Conservation (phyloP, 2,113 vertebrate genomes). For the Otis tarda region DNA sequence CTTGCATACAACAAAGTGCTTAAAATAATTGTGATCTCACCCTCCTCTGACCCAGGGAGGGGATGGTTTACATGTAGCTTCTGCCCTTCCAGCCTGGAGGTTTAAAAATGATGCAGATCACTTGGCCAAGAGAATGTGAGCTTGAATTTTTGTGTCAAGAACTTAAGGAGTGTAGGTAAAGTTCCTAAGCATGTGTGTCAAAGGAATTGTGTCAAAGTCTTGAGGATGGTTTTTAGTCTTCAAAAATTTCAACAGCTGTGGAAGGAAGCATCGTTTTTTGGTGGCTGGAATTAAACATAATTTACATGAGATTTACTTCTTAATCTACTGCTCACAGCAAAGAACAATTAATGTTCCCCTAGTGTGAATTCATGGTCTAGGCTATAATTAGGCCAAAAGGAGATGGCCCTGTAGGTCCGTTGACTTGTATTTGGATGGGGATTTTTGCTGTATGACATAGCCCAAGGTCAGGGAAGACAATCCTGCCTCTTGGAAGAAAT, state of each 20-base stretch:
- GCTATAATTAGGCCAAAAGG: not conserved
- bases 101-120: not conserved
- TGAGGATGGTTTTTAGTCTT: not conserved
- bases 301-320: slow-evolving; percentile 27
- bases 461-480: not conserved
- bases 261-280: not conserved
- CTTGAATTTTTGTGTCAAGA: not conserved
- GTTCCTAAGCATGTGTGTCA: not conserved
- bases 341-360: not conserved
- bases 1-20: not conserved
- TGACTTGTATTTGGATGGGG: not conserved
- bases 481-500: not conserved
- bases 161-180: not conserved
- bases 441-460: not conserved
- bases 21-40: not conserved
- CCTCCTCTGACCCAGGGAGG: not conserved
- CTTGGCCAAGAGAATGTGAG: not conserved
- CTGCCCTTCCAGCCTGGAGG: not conserved
- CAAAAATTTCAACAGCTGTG: not conserved
- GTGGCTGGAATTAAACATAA: not conserved
- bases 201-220: not conserved
- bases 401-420: not conserved
- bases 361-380: not conserved
- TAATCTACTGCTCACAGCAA: not conserved
- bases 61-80: not conserved